Percentiles rank a stretch among this genome's conserved stretches.
Evolutionary conservation across 2,888 invertebrate genomes (phyloP).

Genomic region (Eledona agricola): DNA sequence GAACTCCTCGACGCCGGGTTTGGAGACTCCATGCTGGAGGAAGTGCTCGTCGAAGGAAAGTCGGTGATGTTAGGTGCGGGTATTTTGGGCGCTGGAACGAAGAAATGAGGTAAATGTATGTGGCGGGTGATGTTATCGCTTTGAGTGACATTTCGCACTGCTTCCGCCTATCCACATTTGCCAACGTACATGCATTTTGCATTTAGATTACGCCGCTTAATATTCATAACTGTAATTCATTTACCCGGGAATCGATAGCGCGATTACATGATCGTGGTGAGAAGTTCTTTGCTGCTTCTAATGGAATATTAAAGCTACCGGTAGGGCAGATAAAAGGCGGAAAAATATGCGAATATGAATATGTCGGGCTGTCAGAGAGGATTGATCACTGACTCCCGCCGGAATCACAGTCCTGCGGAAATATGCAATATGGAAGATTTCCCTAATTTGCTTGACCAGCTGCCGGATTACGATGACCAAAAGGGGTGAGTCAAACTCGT

Average conservation of each 20-base stretch:
- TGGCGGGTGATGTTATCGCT: background rate
- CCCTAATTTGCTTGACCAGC: constrained; percentile 46
- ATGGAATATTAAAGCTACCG: constrained; percentile 50
- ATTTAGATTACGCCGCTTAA: constrained; percentile 30
- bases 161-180: constrained; percentile 39
- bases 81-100: constrained; percentile 70
- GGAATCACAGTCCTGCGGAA: constrained; percentile 43
- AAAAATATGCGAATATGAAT: constrained; percentile 58
- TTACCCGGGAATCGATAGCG: constrained; percentile 14
- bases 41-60: constrained; percentile 57
- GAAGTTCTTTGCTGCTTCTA: constrained; percentile 11
- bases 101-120: background rate
- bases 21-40: constrained; percentile 64
- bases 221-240: constrained; percentile 25
- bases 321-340: constrained; percentile 54
- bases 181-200: constrained; percentile 32
- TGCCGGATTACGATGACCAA: constrained; percentile 39
- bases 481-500: constrained; percentile 38
- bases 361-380: constrained; percentile 55
- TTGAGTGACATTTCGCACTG: constrained; percentile 37
- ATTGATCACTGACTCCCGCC: constrained; percentile 54
- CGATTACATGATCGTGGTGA: constrained; percentile 6
- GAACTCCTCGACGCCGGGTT: constrained; percentile 64
- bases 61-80: constrained; percentile 61
- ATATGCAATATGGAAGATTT: constrained; percentile 36